These are phyloP conservation scores for Pseudochaenichthys georgianus DNA, from an alignment of 2,797 vertebrate species.

Conservation along the genomic window DNA sequence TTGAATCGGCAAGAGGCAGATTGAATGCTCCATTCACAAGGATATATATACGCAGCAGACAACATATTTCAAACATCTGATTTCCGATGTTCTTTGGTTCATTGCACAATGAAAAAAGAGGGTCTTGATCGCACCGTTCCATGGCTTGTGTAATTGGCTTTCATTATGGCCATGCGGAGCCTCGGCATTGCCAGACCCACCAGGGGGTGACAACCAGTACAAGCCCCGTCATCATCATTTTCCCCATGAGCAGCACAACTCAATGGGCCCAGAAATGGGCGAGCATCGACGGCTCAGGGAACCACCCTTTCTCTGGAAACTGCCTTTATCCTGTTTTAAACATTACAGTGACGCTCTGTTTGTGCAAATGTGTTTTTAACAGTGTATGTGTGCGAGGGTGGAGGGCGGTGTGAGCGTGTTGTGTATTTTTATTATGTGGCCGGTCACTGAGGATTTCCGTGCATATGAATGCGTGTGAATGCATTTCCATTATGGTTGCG, in stretches of 20 bases:
- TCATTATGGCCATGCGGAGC: constrained; percentile 65
- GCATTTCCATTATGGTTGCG: constrained; percentile 22
- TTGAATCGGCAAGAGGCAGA: neutral
- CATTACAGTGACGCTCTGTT: constrained; percentile 71
- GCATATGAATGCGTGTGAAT: constrained; percentile 36
- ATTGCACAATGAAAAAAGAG: constrained; percentile 51
- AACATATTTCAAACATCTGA: constrained; percentile 34
- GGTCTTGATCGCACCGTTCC: constrained; percentile 57
- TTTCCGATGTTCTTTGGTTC: constrained; percentile 47
- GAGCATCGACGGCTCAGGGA: constrained; percentile 66
- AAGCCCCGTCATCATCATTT: constrained; percentile 74
- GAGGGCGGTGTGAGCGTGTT: constrained; percentile 59
- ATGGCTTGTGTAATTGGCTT: constrained; percentile 69
- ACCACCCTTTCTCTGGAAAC: constrained; percentile 82
- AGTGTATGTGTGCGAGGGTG: constrained; percentile 58
- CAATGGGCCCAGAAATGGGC: constrained; percentile 67
- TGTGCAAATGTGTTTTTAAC: constrained; percentile 72
- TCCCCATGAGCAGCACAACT: constrained; percentile 67
- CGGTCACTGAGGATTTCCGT: constrained; percentile 43
- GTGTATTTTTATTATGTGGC: constrained; percentile 74
- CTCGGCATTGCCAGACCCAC: constrained; percentile 70
- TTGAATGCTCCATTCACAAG: constrained; percentile 11
- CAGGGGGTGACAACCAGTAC: constrained; percentile 76
- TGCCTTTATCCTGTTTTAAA: constrained; percentile 77
- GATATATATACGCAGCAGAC: constrained; percentile 16